Evolutionary conservation across 37 sponge, comb jelly and placozoan genomes (phyloP).

Genomic region (Geodia barretti): DNA sequence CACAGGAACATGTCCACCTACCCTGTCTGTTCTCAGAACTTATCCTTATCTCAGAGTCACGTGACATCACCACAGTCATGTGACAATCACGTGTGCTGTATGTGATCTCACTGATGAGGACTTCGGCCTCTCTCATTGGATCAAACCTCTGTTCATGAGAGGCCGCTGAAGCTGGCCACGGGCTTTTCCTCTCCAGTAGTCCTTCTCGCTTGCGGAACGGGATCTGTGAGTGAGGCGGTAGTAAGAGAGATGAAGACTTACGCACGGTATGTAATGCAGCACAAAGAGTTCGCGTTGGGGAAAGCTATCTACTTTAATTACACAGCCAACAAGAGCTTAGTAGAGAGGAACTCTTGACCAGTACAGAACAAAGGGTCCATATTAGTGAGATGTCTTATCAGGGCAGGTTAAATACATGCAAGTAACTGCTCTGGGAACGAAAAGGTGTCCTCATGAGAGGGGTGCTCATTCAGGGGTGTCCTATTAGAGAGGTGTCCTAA

Average conservation of each 20-base stretch:
- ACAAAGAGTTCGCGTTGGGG: no score
- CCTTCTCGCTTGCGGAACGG: slow-evolving; percentile 38
- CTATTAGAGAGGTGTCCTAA: no score
- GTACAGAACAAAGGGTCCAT: no score
- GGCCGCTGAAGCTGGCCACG: slow-evolving; percentile 77
- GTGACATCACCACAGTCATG: background rate
- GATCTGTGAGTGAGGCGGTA: background rate
- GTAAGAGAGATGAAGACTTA: background rate
- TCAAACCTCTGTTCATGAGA: slow-evolving; percentile 69
- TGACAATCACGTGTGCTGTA: background rate
- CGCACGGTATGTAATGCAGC: background rate
- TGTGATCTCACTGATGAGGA: slow-evolving; percentile 60
- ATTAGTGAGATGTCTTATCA: no score
- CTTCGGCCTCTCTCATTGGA: slow-evolving; percentile 40
- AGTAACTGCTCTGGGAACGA: no score
- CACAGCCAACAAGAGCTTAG: no score
- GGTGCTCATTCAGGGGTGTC: no score
- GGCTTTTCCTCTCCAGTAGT: slow-evolving; percentile 82
- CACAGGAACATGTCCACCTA: slow-evolving; percentile 48
- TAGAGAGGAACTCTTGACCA: no score
- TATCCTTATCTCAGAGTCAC: slow-evolving; percentile 5
- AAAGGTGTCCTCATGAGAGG: no score
- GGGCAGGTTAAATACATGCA: no score
- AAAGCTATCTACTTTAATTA: no score
- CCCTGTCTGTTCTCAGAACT: slow-evolving; percentile 88